Evolutionary conservation across 2,113 vertebrate genomes (phyloP).

Genomic region (Suricata suricatta): DNA sequence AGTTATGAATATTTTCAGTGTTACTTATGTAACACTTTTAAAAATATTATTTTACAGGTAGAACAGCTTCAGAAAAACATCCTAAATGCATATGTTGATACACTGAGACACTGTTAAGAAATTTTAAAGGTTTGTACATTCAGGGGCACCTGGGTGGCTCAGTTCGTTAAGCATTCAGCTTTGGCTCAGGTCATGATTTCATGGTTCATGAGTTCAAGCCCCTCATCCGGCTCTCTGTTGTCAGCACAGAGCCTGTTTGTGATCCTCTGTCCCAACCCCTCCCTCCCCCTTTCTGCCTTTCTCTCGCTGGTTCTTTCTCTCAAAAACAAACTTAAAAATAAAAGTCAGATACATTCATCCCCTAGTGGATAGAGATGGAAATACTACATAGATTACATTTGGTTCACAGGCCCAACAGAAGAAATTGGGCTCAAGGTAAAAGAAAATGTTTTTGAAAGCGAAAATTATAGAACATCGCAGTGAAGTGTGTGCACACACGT

Average conservation of each 20-base stretch:
- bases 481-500: rapidly evolving
- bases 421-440: neutral
- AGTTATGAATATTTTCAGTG: neutral
- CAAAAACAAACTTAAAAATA: no score
- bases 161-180: no score
- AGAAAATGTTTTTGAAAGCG: neutral
- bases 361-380: neutral
- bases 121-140: neutral
- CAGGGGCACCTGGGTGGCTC: no score
- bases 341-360: neutral
- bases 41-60: neutral
- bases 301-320: no score
- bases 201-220: no score
- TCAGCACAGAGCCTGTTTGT: no score
- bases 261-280: no score
- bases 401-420: neutral
- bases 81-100: neutral
- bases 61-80: neutral
- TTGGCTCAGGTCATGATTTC: no score
- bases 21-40: neutral
- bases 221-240: no score
- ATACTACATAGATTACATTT: neutral
- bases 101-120: neutral
- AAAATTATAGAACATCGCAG: neutral
- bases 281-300: no score